These are phyloP conservation scores for Melolontha melolontha DNA, from an alignment of 2,888 invertebrate species.

Conservation along the genomic window DNA sequence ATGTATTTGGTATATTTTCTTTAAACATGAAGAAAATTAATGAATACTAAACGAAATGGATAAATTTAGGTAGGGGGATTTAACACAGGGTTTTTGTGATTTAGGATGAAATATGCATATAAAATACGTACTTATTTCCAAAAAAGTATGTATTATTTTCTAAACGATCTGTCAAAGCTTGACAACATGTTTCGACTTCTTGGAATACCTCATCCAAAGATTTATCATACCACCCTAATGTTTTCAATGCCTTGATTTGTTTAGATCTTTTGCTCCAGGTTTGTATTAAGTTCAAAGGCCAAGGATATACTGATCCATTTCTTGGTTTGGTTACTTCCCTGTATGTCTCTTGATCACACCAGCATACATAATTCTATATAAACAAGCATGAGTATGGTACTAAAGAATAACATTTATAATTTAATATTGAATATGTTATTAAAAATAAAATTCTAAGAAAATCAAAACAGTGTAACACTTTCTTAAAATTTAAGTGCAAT, in stretches of 20 bases:
- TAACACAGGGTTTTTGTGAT: background rate
- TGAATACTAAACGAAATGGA: too few species aligned
- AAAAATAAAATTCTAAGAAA: too few species aligned
- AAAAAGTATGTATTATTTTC: conserved; percentile 87
- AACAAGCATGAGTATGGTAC: background rate
- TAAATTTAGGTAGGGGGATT: background rate
- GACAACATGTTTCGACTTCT: conserved; percentile 88
- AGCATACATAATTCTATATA: conserved; percentile 76
- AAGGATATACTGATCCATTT: conserved; percentile 91
- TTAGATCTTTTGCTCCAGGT: conserved; percentile 81
- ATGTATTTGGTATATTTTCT: too few species aligned
- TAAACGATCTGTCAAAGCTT: conserved; percentile 86
- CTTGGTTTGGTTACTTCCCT: conserved; percentile 85
- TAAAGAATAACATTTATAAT: background rate
- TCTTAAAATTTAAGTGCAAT: too few species aligned
- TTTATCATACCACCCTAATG: conserved; percentile 87
- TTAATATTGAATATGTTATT: background rate
- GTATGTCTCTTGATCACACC: conserved; percentile 85
- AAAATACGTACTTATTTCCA: conserved; percentile 74
- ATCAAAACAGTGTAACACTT: too few species aligned
- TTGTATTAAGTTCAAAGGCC: conserved; percentile 88
- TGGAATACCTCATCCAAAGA: conserved; percentile 80
- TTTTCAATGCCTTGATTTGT: conserved; percentile 78
- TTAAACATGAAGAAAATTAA: too few species aligned
- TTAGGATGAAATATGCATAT: background rate